A percentile compares a stretch with the other conserved stretches of the same genome.
Conservation (phyloP, 2,888 invertebrate genomes). For the Brenthis ino region DNA sequence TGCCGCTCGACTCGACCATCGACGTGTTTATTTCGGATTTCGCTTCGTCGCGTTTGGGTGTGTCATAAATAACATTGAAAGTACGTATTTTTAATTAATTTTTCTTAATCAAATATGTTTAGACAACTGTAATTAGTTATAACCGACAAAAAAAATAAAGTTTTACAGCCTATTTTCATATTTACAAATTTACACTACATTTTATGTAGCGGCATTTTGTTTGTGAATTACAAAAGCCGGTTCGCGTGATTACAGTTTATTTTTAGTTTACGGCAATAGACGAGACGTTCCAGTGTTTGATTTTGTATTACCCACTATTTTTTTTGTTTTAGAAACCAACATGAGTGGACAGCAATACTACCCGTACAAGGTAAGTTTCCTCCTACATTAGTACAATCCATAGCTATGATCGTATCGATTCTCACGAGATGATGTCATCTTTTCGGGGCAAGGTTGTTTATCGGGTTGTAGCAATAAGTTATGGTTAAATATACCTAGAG, state of each 20-base stretch:
- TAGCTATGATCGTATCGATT: constrained; percentile 55
- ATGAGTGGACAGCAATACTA: constrained; percentile 93
- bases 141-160: background rate
- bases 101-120: constrained; percentile 4
- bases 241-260: constrained; percentile 59
- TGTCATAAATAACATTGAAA: constrained; percentile 60
- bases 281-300: constrained; percentile 47
- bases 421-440: constrained; percentile 76
- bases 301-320: constrained; percentile 47
- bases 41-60: constrained; percentile 60
- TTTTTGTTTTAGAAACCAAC: constrained; percentile 69
- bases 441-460: constrained; percentile 55
- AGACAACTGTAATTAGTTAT: background rate
- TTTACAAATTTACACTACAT: background rate
- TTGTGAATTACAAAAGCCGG: constrained; percentile 61
- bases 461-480: constrained; percentile 40
- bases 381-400: constrained; percentile 52
- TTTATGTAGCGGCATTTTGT: constrained; percentile 40
- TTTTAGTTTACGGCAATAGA: constrained; percentile 51
- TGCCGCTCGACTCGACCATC: constrained; percentile 45
- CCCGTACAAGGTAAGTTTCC: constrained; percentile 90
- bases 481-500: constrained; percentile 24
- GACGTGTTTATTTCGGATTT: constrained; percentile 69
- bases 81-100: constrained; percentile 56
- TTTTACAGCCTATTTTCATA: no score